These are phyloP conservation scores for Drosophila trapezifrons DNA, from an alignment of 1,140 invertebrate species.

Conservation along the genomic window DNA sequence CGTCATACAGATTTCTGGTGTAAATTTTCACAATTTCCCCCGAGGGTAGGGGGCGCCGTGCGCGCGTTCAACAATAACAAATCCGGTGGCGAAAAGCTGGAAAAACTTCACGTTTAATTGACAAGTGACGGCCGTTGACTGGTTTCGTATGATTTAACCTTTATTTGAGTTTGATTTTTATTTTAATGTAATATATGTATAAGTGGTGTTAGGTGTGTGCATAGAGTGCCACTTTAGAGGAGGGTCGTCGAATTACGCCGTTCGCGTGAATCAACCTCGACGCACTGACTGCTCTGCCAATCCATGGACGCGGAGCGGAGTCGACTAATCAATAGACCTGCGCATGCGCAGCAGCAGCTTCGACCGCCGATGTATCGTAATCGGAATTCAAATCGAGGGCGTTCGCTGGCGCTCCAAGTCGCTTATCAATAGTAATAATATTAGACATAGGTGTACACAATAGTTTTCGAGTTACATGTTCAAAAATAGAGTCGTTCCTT, in stretches of 20 bases:
- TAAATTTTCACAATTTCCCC: constrained; percentile 45
- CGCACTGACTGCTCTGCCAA: constrained; percentile 49
- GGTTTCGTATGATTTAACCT: constrained; percentile 56
- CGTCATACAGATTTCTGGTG: constrained; percentile 35
- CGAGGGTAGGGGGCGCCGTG: constrained; percentile 16
- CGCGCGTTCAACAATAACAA: constrained; percentile 16
- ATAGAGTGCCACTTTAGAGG: constrained; percentile 51
- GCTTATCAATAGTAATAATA: constrained; percentile 32
- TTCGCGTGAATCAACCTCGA: constrained; percentile 71
- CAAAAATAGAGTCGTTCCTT: constrained; percentile 65
- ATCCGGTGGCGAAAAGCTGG: constrained; percentile 4
- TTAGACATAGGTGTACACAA: constrained; percentile 52
- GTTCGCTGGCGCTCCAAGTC: constrained; percentile 9
- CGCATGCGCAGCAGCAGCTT: constrained; percentile 63
- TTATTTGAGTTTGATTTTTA: constrained; percentile 50
- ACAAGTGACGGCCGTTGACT: constrained; percentile 10
- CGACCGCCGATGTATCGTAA: constrained; percentile 31
- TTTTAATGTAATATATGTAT: constrained; percentile 56
- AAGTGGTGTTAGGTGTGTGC: constrained; percentile 52
- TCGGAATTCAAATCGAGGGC: constrained; percentile 64
- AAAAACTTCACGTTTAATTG: constrained; percentile 30
- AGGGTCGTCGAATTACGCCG: constrained; percentile 62
- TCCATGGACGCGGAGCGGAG: constrained; percentile 36
- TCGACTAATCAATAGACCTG: constrained; percentile 68
- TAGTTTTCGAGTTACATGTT: constrained; percentile 52